Evolutionary conservation across 2,113 vertebrate species (phyloP), one percentile per base, ranked within the genome.

Genomic region (Gorsachius goisagi): DNA sequence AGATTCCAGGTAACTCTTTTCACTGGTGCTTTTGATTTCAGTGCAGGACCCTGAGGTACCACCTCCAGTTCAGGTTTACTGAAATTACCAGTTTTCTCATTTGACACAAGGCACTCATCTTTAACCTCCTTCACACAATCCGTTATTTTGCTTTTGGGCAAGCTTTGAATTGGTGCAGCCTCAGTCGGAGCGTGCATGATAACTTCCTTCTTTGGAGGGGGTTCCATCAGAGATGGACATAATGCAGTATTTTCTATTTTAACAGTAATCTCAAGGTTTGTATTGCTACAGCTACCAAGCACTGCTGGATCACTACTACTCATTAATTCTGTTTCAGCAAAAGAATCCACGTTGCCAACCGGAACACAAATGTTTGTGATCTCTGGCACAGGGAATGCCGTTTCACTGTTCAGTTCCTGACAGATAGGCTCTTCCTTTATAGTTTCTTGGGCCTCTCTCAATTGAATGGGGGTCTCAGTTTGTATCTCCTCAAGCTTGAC

Each of bases 1-100:
- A 99, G 99, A 96, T 99, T 99, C 99, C 99, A 99, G 14, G 99
- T 99, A 55, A 99, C 99, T 89, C 99, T 98, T 83, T 99, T 99
- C 52, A 99, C 99, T 10, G 98, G 97, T 39, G 98, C 93, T 96
- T 99, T 99, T 28, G 98, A 96, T 91, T 99, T 99, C 21, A 97
- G 77, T 8, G 88, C 90, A 5, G 95, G 87, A 20, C 59, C 74
- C 63, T 97, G 95, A 13, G 91, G 45, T 13, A 76, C 39, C 20
- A 76, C 87, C 58, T 98, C 98, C 33, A 88, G 93, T 53, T 97
- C 96, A 55, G 96, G 83, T 68, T 95, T 94, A 50, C 11, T 39
- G 37, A 77, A 86, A 69, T 95, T 30, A 32, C 96, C 20, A 3
- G 45, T 63, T 95, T 97, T 85, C 32, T 96, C 53, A 19, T 62